Evolutionary conservation across 2,888 invertebrate genomes (phyloP).

Genomic region (Chromoteleia sp.): DNA sequence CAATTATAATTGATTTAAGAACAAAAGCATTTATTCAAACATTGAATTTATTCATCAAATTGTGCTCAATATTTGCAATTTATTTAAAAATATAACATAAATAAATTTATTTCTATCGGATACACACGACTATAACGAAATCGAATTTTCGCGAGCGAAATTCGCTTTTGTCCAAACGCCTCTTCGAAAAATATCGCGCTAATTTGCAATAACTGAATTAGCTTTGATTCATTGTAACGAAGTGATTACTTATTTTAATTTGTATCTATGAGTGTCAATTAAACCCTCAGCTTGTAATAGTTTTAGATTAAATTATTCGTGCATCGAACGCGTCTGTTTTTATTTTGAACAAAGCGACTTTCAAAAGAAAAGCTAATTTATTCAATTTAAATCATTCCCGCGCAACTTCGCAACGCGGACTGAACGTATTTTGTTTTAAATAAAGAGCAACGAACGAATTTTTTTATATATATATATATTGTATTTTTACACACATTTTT

Average conservation of each 20-base stretch:
- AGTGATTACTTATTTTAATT: slow-evolving; percentile 25
- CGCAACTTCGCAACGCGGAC: not conserved
- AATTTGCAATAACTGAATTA: slow-evolving; percentile 24
- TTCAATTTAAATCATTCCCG: slow-evolving; percentile 1
- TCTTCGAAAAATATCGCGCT: too few relatives aligned
- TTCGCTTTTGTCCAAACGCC: too few relatives aligned
- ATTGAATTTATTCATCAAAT: too few relatives aligned
- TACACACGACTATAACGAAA: too few relatives aligned
- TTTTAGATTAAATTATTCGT: slow-evolving; percentile 16
- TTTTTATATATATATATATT: too few relatives aligned
- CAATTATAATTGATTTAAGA: too few relatives aligned
- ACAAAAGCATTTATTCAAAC: too few relatives aligned
- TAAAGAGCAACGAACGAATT: slow-evolving; percentile 3
- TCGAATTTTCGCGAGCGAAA: not conserved
- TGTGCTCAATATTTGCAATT: too few relatives aligned
- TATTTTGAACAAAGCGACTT: not conserved
- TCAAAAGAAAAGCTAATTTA: slow-evolving; percentile 16
- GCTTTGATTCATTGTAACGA: slow-evolving; percentile 26
- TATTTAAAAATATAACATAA: too few relatives aligned
- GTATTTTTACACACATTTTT: too few relatives aligned
- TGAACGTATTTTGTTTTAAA: not conserved
- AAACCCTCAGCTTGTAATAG: slow-evolving; percentile 26
- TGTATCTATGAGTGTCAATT: slow-evolving; percentile 16
- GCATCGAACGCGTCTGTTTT: slow-evolving; percentile 6
- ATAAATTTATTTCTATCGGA: too few relatives aligned